phyloP scores from a whole-genome alignment of 2,888 invertebrate species.

The Volucella zonaria region DNA sequence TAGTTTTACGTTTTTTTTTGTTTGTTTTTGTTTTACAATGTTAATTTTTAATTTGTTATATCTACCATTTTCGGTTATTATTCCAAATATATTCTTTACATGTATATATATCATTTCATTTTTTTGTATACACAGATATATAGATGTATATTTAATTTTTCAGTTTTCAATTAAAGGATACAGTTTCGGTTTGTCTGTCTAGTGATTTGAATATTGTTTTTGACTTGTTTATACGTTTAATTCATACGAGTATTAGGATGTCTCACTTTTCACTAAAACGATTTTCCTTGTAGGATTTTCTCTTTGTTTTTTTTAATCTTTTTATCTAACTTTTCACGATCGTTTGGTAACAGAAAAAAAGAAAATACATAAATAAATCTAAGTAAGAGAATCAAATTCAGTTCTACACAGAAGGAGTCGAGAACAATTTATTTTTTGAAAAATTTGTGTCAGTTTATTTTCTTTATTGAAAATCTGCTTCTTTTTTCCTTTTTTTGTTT shows the following conservation, averaged over 20 bases:
- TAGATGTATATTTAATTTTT: slow-evolving; percentile 45
- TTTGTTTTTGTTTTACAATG: slow-evolving; percentile 59
- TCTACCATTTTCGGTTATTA: slow-evolving; percentile 62
- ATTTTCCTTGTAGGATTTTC: slow-evolving; percentile 28
- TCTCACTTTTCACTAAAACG: slow-evolving; percentile 42
- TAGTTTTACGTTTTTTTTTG: slow-evolving; percentile 54
- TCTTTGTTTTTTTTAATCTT: slow-evolving; percentile 32
- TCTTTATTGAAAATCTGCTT: slow-evolving; percentile 36
- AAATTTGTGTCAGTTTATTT: slow-evolving; percentile 43
- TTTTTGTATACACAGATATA: slow-evolving; percentile 59
- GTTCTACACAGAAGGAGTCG: slow-evolving; percentile 60
- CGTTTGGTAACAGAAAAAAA: slow-evolving; percentile 52
- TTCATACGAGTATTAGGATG: slow-evolving; percentile 44
- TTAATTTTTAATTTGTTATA: slow-evolving; percentile 71
- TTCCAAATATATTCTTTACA: slow-evolving; percentile 64
- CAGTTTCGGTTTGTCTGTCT: slow-evolving; percentile 61
- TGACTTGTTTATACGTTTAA: slow-evolving; percentile 56
- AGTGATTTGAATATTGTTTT: slow-evolving; percentile 70
- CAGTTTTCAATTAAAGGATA: slow-evolving; percentile 68
- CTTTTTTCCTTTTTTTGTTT: slow-evolving; percentile 33
- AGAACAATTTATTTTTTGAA: slow-evolving; percentile 54
- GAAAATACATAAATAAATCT: background rate
- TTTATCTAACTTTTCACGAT: slow-evolving; percentile 70
- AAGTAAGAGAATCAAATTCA: slow-evolving; percentile 58
- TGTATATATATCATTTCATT: slow-evolving; percentile 68